Evolutionary conservation across 2,113 vertebrate genomes (phyloP).

Genomic region (Pavo muticus): DNA sequence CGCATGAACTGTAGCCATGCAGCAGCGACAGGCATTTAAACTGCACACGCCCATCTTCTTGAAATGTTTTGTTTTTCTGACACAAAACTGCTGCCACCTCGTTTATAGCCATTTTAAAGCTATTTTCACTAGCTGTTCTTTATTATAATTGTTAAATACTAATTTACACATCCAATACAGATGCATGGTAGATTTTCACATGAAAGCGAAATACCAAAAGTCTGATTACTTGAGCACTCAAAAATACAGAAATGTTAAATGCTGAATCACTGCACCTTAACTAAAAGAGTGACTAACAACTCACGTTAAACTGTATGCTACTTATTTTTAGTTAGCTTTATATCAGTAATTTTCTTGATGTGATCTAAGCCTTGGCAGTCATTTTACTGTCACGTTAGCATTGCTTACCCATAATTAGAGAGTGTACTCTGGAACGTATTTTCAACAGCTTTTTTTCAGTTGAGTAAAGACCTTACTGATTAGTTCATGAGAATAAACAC

Average conservation of each 20-base stretch:
- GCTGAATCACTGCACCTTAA: neutral
- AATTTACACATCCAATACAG: neutral
- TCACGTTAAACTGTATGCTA: neutral
- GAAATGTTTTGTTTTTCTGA: neutral
- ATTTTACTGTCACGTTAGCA: neutral
- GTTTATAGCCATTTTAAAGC: neutral
- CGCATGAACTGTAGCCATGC: neutral
- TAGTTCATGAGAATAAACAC: neutral
- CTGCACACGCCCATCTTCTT: neutral
- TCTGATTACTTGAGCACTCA: neutral
- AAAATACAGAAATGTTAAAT: neutral
- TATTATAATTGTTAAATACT: neutral
- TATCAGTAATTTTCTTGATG: slow-evolving; percentile 1
- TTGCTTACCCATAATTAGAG: neutral
- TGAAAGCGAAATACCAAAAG: neutral
- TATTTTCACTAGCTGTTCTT: neutral
- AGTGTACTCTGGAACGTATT: neutral
- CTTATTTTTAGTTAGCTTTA: slow-evolving; percentile 14
- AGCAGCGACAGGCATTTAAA: neutral
- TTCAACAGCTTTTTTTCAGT: neutral
- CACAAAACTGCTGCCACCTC: neutral
- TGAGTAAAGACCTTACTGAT: neutral
- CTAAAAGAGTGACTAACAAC: neutral
- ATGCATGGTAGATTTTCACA: neutral
- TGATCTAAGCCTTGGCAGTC: neutral